Evolutionary conservation across 2,888 invertebrate genomes (phyloP).

Genomic region (Nephrocerus scutellatus): DNA sequence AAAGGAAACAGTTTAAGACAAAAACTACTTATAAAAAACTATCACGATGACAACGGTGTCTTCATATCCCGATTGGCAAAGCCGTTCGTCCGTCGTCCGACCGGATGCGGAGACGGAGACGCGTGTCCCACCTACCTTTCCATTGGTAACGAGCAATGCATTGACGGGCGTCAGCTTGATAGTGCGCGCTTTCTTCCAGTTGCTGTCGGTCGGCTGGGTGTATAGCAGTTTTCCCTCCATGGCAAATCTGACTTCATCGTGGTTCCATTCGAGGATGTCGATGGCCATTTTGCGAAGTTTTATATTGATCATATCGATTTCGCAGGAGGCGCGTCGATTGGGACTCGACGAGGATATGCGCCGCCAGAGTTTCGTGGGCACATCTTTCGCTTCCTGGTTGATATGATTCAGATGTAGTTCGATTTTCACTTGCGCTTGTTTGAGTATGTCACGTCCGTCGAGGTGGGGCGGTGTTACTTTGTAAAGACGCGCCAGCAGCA

Average conservation of each 20-base stretch:
- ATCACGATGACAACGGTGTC: no score
- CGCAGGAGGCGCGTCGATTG: constrained; percentile 66
- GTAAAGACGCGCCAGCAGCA: constrained; percentile 79
- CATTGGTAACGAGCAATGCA: constrained; percentile 84
- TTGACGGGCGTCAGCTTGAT: constrained; percentile 82
- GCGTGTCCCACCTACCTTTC: no score
- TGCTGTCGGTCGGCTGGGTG: constrained; percentile 84
- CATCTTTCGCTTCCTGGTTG: constrained; percentile 86
- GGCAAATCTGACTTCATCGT: constrained; percentile 84
- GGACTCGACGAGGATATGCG: constrained; percentile 69
- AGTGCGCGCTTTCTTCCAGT: constrained; percentile 82
- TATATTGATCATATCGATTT: constrained; percentile 83
- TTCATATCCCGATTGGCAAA: no score
- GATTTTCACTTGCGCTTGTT: constrained; percentile 84
- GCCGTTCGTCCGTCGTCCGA: no score
- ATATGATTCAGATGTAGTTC: constrained; percentile 90
- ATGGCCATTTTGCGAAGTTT: constrained; percentile 88
- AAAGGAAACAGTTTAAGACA: background rate
- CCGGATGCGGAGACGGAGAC: no score
- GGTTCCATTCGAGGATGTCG: constrained; percentile 89
- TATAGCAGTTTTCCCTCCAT: constrained; percentile 83
- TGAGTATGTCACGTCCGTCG: constrained; percentile 74
- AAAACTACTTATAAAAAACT: no score
- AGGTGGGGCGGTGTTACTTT: constrained; percentile 84
- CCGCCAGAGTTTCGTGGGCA: constrained; percentile 85